phyloP scores from a whole-genome alignment of 2,888 invertebrate species.

The Nomada goodeniana region DNA sequence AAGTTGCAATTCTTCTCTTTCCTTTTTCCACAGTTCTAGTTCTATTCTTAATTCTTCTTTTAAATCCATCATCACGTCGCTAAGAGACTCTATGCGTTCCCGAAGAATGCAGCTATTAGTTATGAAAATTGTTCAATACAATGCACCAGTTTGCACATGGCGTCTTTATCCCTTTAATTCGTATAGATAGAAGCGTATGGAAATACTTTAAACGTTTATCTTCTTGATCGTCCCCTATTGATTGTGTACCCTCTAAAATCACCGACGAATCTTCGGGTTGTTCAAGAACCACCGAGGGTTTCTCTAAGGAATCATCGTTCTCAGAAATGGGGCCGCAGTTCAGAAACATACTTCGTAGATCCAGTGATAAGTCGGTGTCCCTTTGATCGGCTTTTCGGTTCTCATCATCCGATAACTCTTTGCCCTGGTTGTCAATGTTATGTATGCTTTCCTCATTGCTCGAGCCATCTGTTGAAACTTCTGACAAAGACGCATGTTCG shows the following conservation, averaged over 20 bases:
- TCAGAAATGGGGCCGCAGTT: slow-evolving; percentile 46
- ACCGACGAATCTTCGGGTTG: slow-evolving; percentile 65
- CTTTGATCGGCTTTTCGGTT: slow-evolving; percentile 16
- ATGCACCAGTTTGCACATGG: background rate
- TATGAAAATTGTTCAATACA: slow-evolving; percentile 21
- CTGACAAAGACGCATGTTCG: slow-evolving; percentile 39
- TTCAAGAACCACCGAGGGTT: slow-evolving; percentile 69
- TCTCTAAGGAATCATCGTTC: slow-evolving; percentile 68
- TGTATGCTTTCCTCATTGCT: slow-evolving; percentile 25
- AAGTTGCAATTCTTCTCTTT: slow-evolving; percentile 76
- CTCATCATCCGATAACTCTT: slow-evolving; percentile 31
- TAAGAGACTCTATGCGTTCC: slow-evolving; percentile 76
- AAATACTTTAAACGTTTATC: slow-evolving; percentile 37
- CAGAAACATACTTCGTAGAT: slow-evolving; percentile 59
- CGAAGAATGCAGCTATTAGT: slow-evolving; percentile 69
- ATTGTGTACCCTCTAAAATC: slow-evolving; percentile 3
- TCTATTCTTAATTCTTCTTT: slow-evolving; percentile 78
- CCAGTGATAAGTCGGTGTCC: slow-evolving; percentile 50
- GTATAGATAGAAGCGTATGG: background rate
- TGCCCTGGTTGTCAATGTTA: slow-evolving; percentile 23
- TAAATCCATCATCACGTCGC: slow-evolving; percentile 75
- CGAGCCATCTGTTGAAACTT: slow-evolving; percentile 31
- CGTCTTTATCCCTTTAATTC: background rate
- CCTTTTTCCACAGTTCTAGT: slow-evolving; percentile 79
- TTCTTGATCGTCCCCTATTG: background rate